A percentile compares a stretch with the other conserved stretches of the same genome.
Conservation (phyloP, 2,888 invertebrate genomes). For the Idaea straminata region DNA sequence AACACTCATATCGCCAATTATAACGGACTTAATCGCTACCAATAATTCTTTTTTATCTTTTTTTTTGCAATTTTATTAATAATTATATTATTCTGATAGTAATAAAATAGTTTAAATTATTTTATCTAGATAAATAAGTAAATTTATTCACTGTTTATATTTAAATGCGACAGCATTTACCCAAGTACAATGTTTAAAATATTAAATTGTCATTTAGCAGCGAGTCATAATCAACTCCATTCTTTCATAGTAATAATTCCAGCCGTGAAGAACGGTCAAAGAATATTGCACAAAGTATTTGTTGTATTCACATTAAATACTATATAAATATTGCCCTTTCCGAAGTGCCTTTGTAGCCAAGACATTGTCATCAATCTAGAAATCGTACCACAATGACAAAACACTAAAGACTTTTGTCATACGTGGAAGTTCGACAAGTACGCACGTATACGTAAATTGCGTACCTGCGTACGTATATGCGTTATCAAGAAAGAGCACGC, state of each 20-base stretch:
- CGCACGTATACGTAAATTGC: no score
- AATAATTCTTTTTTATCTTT: slow-evolving; percentile 38
- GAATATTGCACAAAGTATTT: not conserved
- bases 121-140: slow-evolving; percentile 26
- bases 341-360: no score
- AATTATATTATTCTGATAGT: slow-evolving; percentile 37
- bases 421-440: no score
- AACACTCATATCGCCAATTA: slow-evolving; percentile 38
- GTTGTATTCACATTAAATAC: no score
- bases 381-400: no score
- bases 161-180: slow-evolving; percentile 16
- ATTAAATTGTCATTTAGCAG: slow-evolving; percentile 1
- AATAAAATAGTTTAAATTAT: slow-evolving; percentile 42
- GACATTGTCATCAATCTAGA: no score
- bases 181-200: slow-evolving; percentile 3
- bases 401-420: no score
- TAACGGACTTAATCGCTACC: slow-evolving; percentile 41
- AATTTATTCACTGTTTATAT: slow-evolving; percentile 34
- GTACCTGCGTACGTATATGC: no score
- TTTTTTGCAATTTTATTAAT: slow-evolving; percentile 39
- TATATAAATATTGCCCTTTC: no score
- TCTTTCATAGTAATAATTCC: slow-evolving; percentile 9
- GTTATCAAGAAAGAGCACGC: no score
- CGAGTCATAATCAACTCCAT: slow-evolving; percentile 9
- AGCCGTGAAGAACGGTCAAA: not conserved